Evolutionary conservation across 2,113 vertebrate species (phyloP), one percentile per base, ranked within the genome.

Genomic region (Argyrosomus japonicus): DNA sequence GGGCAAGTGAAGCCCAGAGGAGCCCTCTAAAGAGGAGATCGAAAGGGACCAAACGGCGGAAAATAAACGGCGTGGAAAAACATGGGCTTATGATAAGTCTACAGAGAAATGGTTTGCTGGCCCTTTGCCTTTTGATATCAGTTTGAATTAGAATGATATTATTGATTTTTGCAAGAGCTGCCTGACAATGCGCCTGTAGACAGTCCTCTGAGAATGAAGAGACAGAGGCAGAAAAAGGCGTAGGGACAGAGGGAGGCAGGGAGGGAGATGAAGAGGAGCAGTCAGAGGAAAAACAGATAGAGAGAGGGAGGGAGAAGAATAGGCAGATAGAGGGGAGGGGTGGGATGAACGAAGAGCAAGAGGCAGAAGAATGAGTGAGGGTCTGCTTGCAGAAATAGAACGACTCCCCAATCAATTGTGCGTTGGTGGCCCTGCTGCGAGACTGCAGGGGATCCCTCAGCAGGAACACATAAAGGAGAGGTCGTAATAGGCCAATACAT

Each of bases 401-500:
- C 60, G 63, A 86, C 90, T 93, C 89, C 81, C 91, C 79, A 81
- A 94, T 94, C 91, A 93, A 91, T 93, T 93, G 90, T 83, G 77
- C 75, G 48, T 81, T 17, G 23, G 87, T 90, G 84, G 83, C 85
- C 91, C 89, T 81, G 85, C 91, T 87, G 91, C 67, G 88, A 75
- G 77, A 81, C 91, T 88, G 87, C 86, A 85, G 87, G 93, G 86
- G 83, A 88, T 93, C 88, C 93, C 91, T 93, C 89, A 88, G 90
- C 89, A 74, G 91, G 89, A 89, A 74, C 81, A 85, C 81, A 89
- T 84, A 88, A 90, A 91, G 83, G 83, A 89, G 92, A 87, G 89
- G 92, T 92, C 72, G 79, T 92, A 94, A 91, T 92, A 87, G 91
- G 91, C 91, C 89, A 89, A 92, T 92, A 91, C 88, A 91, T 91